A percentile compares a stretch with the other conserved stretches of the same genome.
phyloP scores from a whole-genome alignment of 2,797 vertebrate species.

The Coilia nasus region DNA sequence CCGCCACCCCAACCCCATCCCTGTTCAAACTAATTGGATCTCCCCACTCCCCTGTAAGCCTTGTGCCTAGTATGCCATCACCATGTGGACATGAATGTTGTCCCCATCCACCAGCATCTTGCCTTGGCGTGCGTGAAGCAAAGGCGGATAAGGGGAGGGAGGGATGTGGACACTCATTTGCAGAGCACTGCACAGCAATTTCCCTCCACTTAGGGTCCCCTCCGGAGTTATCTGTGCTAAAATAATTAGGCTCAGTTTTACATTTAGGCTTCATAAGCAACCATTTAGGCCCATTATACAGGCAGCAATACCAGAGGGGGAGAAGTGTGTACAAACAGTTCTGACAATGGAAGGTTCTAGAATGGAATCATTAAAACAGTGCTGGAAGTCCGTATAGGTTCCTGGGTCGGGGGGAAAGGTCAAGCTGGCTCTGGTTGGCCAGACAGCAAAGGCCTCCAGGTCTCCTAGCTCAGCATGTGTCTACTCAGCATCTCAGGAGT shows the following conservation, averaged over 20 bases:
- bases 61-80: slow-evolving; percentile 46
- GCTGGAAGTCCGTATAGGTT: neutral
- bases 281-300: slow-evolving; percentile 1
- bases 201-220: neutral
- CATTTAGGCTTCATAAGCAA: slow-evolving; percentile 10
- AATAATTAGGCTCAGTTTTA: slow-evolving; percentile 1
- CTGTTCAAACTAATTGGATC: slow-evolving; percentile 62
- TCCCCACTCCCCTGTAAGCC: slow-evolving; percentile 58
- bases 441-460: neutral
- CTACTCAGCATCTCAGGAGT: neutral
- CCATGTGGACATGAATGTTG: slow-evolving; percentile 47
- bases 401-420: neutral
- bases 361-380: neutral
- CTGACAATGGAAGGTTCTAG: neutral
- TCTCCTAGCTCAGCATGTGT: neutral
- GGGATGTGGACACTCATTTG: neutral
- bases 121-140: neutral
- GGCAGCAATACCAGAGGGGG: neutral
- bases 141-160: neutral
- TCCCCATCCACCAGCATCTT: neutral
- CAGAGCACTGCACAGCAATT: neutral
- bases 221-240: neutral
- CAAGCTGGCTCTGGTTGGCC: neutral
- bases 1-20: neutral
- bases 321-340: neutral